Base-by-base conservation (phyloP, 1,140 invertebrate species). In the Pogonognathellus flavescens region DNA sequence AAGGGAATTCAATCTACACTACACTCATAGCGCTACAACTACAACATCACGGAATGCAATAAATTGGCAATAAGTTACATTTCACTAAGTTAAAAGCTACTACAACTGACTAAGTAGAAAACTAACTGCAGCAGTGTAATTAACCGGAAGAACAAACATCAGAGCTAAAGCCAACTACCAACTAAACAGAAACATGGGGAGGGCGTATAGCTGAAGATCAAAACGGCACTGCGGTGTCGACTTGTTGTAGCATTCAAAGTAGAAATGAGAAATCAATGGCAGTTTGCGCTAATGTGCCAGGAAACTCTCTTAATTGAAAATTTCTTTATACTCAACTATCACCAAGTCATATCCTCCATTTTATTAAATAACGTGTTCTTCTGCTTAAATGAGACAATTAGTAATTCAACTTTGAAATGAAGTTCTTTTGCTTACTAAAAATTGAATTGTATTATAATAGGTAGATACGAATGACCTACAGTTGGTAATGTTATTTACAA, bases 241-340 rank as follows among this genome's bases (percentile, higher is more conserved):
- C 11, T 57, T 76, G 41, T 50, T 76, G 22, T 76, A 8, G 31
- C 41, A 31, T 49, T 41, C 31, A 31, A 50, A 76, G 41, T n/a
- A 50, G 31, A 76, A 76, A 76, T 76, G 70, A 7, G 31, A 76
- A 76, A 76, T 76, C 70, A 76, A 76, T 76, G 70, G 70, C 41
- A 76, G 70, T 76, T 76, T 49, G 70, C 31, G 66, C 11, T 70
- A 70, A 70, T 70, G 66, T 76, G 49, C 0, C 41, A 50, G 70
- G 70, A 50, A 76, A 50, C 13, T 25, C 70, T 76, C 41, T 18
- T 76, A 76, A 76, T 76, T 76, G 70, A 49, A 76, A 50, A 14
- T 62, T 62, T 62, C 70, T 18, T 76, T 49, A 49, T 76, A 49
- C 25, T 49, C 70, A 41, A 41, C 31, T 41, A 6, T 41, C 6